A percentile compares a stretch with the other conserved stretches of the same genome.
phyloP scores from a whole-genome alignment of 2,113 vertebrate genomes.

The Petromus typicus region DNA sequence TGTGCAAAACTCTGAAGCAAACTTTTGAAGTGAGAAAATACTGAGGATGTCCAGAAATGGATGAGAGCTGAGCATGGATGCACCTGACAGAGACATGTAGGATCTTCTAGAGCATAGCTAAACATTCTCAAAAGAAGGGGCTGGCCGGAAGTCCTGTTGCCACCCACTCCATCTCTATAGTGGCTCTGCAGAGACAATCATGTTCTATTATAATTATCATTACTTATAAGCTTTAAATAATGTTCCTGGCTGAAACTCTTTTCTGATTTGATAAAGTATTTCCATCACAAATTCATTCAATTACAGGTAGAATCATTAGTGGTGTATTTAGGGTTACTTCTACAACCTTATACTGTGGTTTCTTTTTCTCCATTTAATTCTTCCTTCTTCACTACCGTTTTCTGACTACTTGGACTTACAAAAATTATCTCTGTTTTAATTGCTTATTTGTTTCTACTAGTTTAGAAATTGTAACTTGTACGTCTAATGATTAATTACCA shows the following conservation, averaged over 20 bases:
- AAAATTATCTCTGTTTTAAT: neutral
- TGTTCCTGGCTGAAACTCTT: neutral
- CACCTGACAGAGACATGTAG: neutral
- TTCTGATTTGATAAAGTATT: conserved; percentile 2
- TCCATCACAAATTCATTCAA: neutral
- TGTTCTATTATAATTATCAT: neutral
- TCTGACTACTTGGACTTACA: neutral
- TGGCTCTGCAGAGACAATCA: neutral
- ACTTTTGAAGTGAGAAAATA: neutral
- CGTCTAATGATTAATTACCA: neutral
- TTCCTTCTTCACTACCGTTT: neutral
- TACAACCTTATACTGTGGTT: neutral
- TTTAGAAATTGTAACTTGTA: conserved; percentile 1
- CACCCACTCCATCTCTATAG: neutral
- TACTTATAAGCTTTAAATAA: neutral
- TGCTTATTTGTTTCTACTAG: neutral
- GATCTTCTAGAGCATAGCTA: neutral
- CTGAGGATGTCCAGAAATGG: neutral
- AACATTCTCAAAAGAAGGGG: neutral
- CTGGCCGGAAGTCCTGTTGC: neutral
- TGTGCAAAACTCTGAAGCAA: neutral
- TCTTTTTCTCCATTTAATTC: neutral
- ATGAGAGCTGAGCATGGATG: neutral
- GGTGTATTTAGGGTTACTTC: neutral
- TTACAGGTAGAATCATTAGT: neutral